Evolutionary conservation across 2,797 vertebrate genomes (phyloP).

Genomic region (Argentina silus): DNA sequence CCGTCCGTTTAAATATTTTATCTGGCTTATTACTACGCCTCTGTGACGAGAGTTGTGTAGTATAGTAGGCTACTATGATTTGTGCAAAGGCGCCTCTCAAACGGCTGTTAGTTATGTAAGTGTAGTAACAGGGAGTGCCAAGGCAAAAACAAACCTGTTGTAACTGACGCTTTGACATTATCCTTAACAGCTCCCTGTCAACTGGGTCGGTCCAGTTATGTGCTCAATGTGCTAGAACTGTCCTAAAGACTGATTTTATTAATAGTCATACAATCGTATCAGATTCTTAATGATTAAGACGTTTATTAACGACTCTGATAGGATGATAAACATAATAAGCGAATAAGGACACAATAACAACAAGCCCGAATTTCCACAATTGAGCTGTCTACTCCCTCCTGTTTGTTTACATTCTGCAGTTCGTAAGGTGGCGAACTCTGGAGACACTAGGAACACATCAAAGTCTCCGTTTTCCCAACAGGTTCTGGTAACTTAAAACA

Average conservation of each 20-base stretch:
- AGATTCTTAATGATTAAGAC: background rate
- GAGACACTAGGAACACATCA: no score
- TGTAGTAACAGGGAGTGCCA: background rate
- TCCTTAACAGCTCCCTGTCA: background rate
- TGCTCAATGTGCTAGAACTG: background rate
- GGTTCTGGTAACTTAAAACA: no score
- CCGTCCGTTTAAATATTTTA: slow-evolving; percentile 45
- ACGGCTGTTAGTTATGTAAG: slow-evolving; percentile 25
- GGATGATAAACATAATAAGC: background rate
- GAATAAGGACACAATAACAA: background rate
- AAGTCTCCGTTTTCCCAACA: no score
- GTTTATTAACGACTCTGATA: background rate
- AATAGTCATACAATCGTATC: background rate
- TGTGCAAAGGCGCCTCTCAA: slow-evolving; percentile 17
- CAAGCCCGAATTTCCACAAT: no score
- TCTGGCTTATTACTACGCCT: slow-evolving; percentile 33
- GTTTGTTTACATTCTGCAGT: no score
- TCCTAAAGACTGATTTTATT: no score
- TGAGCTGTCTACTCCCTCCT: no score
- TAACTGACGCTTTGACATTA: background rate
- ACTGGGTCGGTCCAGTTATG: background rate
- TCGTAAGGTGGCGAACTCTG: no score
- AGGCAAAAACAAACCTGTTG: background rate
- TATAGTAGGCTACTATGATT: background rate
- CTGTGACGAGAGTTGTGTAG: background rate